Evolutionary conservation across 2,888 invertebrate genomes (phyloP), one percentile per base, ranked within the genome.

Genomic region (Caprella mutica): DNA sequence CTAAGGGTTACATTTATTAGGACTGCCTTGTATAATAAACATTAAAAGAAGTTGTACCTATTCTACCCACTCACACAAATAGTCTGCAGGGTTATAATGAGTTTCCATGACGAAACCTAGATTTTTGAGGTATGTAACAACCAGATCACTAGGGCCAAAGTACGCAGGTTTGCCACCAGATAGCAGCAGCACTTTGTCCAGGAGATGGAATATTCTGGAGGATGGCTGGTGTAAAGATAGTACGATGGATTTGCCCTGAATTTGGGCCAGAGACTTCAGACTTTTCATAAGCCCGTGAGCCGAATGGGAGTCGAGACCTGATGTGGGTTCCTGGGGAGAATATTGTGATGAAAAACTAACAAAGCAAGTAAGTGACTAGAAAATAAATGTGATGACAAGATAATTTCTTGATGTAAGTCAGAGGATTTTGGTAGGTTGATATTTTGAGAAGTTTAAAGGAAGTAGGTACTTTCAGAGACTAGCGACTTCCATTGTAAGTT

Each of bases 71-170:
- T 81, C 75, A 85, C 84, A 73, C 69, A 84, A 82, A 70, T 85
- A 86, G 72, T 87, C 86, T n/a, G 86, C 86, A 50, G 86, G 86
- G 75, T 87, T 87, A 70, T 85, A 86, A 70, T 85, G 82, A 4
- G 83, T 81, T 71, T 82, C 78, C 66, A 86, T 81, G 62, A 79
- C 77, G 59, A 86, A 77, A 55, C 84, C 85, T 59, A 86, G 78
- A 60, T 77, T 77, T 67, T 79, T 78, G 71, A 86, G 86, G 70
- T 83, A 84, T 66, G 81, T 78, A 40, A 85, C 80, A 55, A 86
- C 83, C 70, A 80, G 80, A 65, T 78, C 76, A 24, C 81, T 81
- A 66, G 82, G 80, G 9, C 86, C 86, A 71, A 82, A 85, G 71
- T 85, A 86, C 2, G 85, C 85, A 21, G 83, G 82, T 72, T 73